A percentile compares a stretch with the other conserved stretches of the same genome.
These are phyloP conservation scores for Solenopsis fugax DNA, from an alignment of 1,140 invertebrate genomes.

Conservation along the genomic window DNA sequence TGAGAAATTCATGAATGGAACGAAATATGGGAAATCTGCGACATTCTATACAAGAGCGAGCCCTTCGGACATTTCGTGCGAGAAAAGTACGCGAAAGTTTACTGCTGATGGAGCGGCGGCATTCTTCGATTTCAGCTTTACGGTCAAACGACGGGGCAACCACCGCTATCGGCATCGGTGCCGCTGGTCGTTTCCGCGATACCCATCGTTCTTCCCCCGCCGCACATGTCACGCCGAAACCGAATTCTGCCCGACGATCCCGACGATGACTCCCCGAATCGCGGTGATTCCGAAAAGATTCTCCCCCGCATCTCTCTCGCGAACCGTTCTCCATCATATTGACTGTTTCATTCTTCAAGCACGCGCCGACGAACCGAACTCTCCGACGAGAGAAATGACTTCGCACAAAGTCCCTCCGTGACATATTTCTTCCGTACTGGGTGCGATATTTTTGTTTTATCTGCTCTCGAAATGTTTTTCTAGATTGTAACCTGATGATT, in stretches of 20 bases:
- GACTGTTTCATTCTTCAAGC: slow-evolving; percentile 59
- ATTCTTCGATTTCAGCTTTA: slow-evolving; percentile 77
- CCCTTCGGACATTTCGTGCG: slow-evolving; percentile 46
- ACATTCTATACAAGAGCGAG: neutral
- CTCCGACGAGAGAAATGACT: slow-evolving; percentile 48
- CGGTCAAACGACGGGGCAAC: slow-evolving; percentile 69
- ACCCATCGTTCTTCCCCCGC: slow-evolving; percentile 51
- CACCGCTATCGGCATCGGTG: slow-evolving; percentile 9
- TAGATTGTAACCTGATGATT: neutral
- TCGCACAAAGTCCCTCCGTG: neutral
- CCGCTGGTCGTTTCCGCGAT: slow-evolving; percentile 47
- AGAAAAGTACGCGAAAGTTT: slow-evolving; percentile 74
- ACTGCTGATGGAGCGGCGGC: slow-evolving; percentile 75
- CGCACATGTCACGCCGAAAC: slow-evolving; percentile 22
- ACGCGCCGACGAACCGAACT: slow-evolving; percentile 13
- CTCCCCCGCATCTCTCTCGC: neutral
- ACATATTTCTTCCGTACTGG: slow-evolving; percentile 7
- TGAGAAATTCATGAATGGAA: neutral
- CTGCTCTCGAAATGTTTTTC: neutral
- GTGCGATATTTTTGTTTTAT: neutral
- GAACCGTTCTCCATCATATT: slow-evolving; percentile 57
- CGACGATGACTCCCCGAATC: slow-evolving; percentile 50
- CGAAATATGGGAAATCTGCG: neutral
- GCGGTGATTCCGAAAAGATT: slow-evolving; percentile 39
- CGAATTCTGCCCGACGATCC: slow-evolving; percentile 32